These are phyloP conservation scores for Sebastes diaconus DNA, from an alignment of 2,797 vertebrate genomes.

Conservation along the genomic window DNA sequence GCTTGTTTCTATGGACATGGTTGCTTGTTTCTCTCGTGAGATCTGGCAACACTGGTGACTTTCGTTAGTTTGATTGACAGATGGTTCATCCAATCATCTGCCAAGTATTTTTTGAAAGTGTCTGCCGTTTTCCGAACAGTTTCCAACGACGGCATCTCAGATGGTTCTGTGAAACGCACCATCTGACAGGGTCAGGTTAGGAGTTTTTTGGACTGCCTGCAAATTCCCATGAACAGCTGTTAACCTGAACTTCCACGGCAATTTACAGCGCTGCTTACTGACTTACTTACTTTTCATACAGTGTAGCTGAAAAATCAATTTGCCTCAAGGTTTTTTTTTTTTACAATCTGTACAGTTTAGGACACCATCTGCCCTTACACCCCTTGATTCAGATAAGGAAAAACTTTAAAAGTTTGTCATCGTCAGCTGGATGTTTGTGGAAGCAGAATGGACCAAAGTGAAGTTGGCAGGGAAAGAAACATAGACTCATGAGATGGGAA, in stretches of 20 bases:
- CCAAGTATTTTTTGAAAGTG: too few species aligned
- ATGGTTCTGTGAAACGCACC: too few species aligned
- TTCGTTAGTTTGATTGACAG: too few species aligned
- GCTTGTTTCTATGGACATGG: too few species aligned
- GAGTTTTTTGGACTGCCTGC: not conserved
- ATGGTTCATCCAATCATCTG: too few species aligned
- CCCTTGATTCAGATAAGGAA: not conserved
- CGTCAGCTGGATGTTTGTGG: not conserved
- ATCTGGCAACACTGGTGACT: too few species aligned
- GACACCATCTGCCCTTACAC: not conserved
- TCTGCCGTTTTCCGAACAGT: too few species aligned
- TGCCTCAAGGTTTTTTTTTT: not conserved
- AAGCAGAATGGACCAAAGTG: not conserved
- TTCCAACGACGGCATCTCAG: too few species aligned
- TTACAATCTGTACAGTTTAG: not conserved
- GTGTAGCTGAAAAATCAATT: not conserved
- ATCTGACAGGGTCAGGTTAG: too few species aligned
- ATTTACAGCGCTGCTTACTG: not conserved
- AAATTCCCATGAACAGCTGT: not conserved
- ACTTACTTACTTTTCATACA: not conserved
- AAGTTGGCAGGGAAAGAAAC: conserved; percentile 4
- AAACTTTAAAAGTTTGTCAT: not conserved
- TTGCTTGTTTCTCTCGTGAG: too few species aligned
- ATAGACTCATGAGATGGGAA: conserved; percentile 20
- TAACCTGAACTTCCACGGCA: not conserved